Percentiles rank a stretch among this genome's conserved stretches.
phyloP scores from a whole-genome alignment of 2,113 vertebrate species.

The Polyodon spathula region DNA sequence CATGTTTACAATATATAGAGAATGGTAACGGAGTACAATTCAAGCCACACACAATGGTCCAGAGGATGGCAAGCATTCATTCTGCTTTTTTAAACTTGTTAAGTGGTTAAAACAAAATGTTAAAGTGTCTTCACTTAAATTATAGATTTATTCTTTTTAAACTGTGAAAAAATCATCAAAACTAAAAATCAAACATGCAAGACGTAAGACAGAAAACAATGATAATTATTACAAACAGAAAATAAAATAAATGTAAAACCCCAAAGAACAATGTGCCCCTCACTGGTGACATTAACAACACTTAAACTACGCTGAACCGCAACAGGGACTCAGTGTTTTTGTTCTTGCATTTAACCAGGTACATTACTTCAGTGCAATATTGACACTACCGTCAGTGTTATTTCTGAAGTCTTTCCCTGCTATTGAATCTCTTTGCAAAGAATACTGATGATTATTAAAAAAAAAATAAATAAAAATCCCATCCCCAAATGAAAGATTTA shows the following conservation, averaged over 20 bases:
- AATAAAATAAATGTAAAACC: too few species aligned
- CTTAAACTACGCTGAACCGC: too few species aligned
- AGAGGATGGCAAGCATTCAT: not conserved
- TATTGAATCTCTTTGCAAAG: not conserved
- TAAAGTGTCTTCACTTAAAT: not conserved
- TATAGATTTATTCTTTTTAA: not conserved
- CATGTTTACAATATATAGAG: not conserved
- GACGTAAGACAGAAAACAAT: too few species aligned
- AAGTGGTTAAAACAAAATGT: not conserved
- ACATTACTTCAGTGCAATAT: not conserved
- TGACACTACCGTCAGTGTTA: not conserved
- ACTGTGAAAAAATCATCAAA: not conserved
- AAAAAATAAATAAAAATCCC: not conserved
- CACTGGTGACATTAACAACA: too few species aligned
- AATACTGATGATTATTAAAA: not conserved
- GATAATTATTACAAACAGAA: too few species aligned
- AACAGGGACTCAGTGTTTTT: too few species aligned
- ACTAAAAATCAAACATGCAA: not conserved
- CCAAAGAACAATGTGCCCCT: too few species aligned
- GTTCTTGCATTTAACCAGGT: not conserved
- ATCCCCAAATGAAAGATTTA: not conserved
- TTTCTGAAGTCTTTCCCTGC: not conserved
- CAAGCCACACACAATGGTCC: slow-evolving; percentile 69
- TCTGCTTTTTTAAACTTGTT: not conserved
- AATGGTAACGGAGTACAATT: slow-evolving; percentile 14